Conservation (phyloP, 2,888 invertebrate species). For the Molorchus minor region DNA sequence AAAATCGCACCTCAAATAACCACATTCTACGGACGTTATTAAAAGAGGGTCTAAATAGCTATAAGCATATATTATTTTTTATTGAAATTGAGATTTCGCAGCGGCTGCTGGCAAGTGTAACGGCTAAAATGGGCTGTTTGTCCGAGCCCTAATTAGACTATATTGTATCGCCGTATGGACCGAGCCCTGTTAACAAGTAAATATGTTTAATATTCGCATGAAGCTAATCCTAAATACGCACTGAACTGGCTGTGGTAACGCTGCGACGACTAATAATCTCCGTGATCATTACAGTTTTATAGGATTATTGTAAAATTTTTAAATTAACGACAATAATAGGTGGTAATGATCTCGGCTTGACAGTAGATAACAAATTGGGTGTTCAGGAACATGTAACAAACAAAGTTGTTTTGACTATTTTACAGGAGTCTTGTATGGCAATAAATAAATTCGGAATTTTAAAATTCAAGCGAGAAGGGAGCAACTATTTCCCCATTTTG, state of each 20-base stretch:
- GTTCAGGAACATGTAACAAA: no score
- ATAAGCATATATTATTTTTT: constrained; percentile 47
- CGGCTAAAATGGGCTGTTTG: constrained; percentile 42
- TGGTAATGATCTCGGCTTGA: no score
- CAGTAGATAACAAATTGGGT: no score
- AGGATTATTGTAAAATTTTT: no score
- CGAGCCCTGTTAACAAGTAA: constrained; percentile 46
- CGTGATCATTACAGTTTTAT: constrained; percentile 35
- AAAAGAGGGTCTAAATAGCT: constrained; percentile 34
- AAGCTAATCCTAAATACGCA: constrained; percentile 45
- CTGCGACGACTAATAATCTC: constrained; percentile 41
- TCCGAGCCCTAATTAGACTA: constrained; percentile 50
- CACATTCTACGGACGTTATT: constrained; percentile 37
- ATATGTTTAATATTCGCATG: constrained; percentile 51
- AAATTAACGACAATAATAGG: no score
- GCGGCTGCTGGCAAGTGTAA: constrained; percentile 37
- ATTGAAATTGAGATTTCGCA: constrained; percentile 49
- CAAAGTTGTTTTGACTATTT: no score
- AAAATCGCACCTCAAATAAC: constrained; percentile 32
- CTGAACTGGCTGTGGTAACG: constrained; percentile 32
- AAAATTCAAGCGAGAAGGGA: no score
- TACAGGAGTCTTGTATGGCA: no score
- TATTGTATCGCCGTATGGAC: constrained; percentile 47
- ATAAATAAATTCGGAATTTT: no score
- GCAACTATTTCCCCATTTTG: no score